These are phyloP conservation scores for Pipistrellus kuhlii DNA, from an alignment of 2,797 vertebrate species.

Conservation along the genomic window DNA sequence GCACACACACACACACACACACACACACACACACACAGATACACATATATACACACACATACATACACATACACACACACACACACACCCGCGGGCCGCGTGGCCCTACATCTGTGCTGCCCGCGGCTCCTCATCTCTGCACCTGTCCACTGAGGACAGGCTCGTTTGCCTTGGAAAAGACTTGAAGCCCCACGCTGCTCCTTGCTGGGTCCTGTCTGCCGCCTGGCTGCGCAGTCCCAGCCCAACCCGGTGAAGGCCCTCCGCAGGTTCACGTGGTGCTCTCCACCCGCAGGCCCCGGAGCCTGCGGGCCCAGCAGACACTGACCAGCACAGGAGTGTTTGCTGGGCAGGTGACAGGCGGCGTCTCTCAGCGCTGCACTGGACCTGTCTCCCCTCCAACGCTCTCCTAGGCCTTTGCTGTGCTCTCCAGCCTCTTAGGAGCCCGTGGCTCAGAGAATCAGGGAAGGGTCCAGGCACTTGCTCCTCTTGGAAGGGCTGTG, in stretches of 20 bases:
- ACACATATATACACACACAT: too few species aligned
- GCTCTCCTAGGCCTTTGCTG: neutral
- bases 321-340: neutral
- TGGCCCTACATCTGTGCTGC: too few species aligned
- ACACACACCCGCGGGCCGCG: too few species aligned
- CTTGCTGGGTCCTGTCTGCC: neutral
- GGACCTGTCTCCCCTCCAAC: neutral
- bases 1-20: too few species aligned
- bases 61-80: too few species aligned
- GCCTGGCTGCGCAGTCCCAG: neutral
- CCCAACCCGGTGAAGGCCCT: accelerated
- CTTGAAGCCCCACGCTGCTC: too few species aligned
- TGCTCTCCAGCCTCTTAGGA: neutral
- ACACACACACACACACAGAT: too few species aligned
- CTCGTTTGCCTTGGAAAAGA: neutral
- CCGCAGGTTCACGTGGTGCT: accelerated
- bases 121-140: neutral
- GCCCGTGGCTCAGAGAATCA: neutral
- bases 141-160: neutral
- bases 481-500: neutral
- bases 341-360: too few species aligned
- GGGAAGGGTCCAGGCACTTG: too few species aligned
- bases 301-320: too few species aligned
- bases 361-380: too few species aligned
- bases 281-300: accelerated